phyloP scores from a whole-genome alignment of 2,797 vertebrate species.

The Coregonus ussuriensis region DNA sequence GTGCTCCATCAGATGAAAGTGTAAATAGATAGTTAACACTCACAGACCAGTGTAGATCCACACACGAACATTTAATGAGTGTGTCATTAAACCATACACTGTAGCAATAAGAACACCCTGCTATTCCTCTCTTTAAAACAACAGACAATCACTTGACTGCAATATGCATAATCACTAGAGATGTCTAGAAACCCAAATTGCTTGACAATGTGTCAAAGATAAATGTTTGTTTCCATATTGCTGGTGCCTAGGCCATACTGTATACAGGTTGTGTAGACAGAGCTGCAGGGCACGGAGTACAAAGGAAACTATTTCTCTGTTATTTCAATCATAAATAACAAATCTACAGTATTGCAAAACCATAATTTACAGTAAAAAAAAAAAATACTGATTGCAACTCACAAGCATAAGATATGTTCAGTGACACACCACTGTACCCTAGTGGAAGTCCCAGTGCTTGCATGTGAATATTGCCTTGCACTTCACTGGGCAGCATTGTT shows the following conservation, averaged over 20 bases:
- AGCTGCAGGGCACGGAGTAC: neutral
- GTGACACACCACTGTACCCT: conserved; percentile 59
- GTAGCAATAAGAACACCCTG: conserved; percentile 6
- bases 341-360: neutral
- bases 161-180: neutral
- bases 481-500: neutral
- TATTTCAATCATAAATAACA: neutral
- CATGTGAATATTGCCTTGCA: neutral
- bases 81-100: conserved; percentile 11
- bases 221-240: neutral
- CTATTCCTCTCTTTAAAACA: neutral
- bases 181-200: neutral
- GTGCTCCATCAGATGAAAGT: conserved; percentile 45
- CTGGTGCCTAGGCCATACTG: neutral
- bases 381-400: neutral
- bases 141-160: neutral
- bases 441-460: conserved; percentile 46
- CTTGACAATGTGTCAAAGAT: neutral
- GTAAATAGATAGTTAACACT: conserved; percentile 46
- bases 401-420: conserved; percentile 1
- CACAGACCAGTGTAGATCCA: conserved; percentile 31
- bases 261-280: neutral
- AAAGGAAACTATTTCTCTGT: neutral
- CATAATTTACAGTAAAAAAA: neutral
- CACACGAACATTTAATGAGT: conserved; percentile 32